A percentile compares a stretch with the other conserved stretches of the same genome.
Evolutionary conservation across 2,113 vertebrate species (phyloP).

Genomic region (Xenus cinereus): DNA sequence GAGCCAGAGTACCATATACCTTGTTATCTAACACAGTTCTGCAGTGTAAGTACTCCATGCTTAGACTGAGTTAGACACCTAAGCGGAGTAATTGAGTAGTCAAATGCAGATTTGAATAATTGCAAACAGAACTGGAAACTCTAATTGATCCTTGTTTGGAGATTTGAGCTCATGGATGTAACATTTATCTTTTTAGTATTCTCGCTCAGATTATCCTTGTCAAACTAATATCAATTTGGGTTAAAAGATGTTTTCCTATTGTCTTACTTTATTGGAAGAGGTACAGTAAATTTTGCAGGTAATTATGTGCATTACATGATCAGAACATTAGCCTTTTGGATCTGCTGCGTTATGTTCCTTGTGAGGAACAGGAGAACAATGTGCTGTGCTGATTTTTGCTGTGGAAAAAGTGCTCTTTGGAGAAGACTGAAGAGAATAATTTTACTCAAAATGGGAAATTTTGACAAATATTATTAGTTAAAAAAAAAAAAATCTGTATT

Average conservation of each 20-base stretch:
- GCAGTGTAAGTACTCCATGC: neutral
- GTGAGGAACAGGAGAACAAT: neutral
- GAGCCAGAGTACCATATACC: neutral
- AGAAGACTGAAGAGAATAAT: neutral
- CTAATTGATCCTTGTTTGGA: neutral
- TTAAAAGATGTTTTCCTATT: neutral
- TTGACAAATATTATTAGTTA: neutral
- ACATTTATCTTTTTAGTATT: neutral
- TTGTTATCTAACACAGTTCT: neutral
- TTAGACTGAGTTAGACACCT: neutral
- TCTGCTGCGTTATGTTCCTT: neutral
- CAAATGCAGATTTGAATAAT: neutral
- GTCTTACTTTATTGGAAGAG: neutral
- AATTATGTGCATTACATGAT: neutral
- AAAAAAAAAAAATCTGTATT: neutral
- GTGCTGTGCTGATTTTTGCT: neutral
- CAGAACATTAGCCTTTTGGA: neutral
- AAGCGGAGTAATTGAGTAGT: neutral
- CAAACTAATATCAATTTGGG: neutral
- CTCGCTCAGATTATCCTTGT: neutral
- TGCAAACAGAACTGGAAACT: neutral
- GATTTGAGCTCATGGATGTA: neutral
- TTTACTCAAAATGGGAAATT: neutral
- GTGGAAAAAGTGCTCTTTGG: neutral
- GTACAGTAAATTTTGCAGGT: neutral